Base-by-base conservation (phyloP, 2,113 vertebrate genomes). In the Eidolon helvum region DNA sequence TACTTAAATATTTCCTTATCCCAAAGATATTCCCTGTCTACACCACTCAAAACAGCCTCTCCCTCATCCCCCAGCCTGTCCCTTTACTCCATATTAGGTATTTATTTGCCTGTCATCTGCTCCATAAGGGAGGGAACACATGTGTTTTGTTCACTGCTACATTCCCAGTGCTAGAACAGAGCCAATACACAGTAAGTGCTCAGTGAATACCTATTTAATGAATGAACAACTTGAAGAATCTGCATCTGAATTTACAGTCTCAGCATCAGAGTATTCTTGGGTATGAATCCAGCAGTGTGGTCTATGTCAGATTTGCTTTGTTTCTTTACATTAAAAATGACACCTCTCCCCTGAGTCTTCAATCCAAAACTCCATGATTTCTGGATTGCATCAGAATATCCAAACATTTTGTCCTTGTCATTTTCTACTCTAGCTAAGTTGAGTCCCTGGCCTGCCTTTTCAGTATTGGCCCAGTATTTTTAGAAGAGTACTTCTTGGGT, bases 401-500 rank as follows among this genome's bases (percentile, higher is more conserved):
- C 50, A 87, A 74, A 79, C 10, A 1, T 63, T 43, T 18, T 28
- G 26, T 69, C 92, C 35, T 59, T 63, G n/a, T 18, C 59, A 38
- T 45, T 90, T 71, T 33, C 63, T n/a, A 66, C 7, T 68, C 38
- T 24, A 55, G 90, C 43, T 50, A 55, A 84, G 87, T 33, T 18
- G 86, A 78, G 77, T 40, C 78, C 71, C 82, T 65, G 84, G 90
- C 57, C 82, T 74, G 84, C 16, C 57, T 83, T 77, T 89, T 59
- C 79, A 89, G 87, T 38, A 43, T 5, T 16, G 50, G 48, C 53
- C 84, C 6, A 0, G 12, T 84, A 65, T 94, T 90, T 96, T 95
- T 71, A 92, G 90, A 93, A 91, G 90, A 88, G 40, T 19, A 4
- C 82, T 83, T 71, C 68, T 82, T 66, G 24, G 30, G 53, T 88